A percentile compares a stretch with the other conserved stretches of the same genome.
These are phyloP conservation scores for Globodera ellingtonae DNA, from an alignment of 1,140 invertebrate genomes.

Conservation along the genomic window DNA sequence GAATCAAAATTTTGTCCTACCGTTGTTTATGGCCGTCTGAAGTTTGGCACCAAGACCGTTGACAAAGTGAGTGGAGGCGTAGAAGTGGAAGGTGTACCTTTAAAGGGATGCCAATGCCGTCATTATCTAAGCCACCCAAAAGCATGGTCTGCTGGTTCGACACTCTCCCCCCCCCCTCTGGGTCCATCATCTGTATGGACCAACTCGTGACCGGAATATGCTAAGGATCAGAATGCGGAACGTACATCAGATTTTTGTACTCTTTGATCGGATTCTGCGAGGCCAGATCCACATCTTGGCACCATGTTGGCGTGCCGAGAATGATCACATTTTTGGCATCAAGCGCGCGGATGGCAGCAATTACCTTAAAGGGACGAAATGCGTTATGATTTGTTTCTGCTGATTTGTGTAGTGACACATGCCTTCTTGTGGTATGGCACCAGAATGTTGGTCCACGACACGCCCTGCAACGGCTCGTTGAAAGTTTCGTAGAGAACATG, in stretches of 20 bases:
- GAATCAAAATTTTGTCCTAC: too few relatives aligned
- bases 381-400: background rate
- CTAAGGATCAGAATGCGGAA: too few relatives aligned
- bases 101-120: background rate
- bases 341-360: conserved; percentile 26
- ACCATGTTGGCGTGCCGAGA: conserved; percentile 31
- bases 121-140: background rate
- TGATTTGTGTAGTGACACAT: background rate
- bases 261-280: conserved; percentile 9
- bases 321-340: conserved; percentile 35
- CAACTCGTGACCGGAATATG: too few relatives aligned
- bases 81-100: conserved; percentile 30
- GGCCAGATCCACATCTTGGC: conserved; percentile 28
- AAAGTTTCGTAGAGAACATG: conserved; percentile 31
- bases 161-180: background rate
- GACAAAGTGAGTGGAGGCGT: conserved; percentile 24
- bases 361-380: conserved; percentile 5
- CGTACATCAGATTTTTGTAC: conserved; percentile 25
- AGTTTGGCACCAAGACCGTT: conserved; percentile 5
- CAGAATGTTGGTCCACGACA: conserved; percentile 17
- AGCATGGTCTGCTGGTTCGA: too few relatives aligned
- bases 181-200: background rate
- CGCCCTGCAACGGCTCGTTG: conserved; percentile 24
- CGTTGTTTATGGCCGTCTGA: conserved; percentile 38
- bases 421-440: conserved; percentile 19